Evolutionary conservation across 1,140 invertebrate genomes (phyloP), one percentile per base, ranked within the genome.

Genomic region (Parapsyche elsis): DNA sequence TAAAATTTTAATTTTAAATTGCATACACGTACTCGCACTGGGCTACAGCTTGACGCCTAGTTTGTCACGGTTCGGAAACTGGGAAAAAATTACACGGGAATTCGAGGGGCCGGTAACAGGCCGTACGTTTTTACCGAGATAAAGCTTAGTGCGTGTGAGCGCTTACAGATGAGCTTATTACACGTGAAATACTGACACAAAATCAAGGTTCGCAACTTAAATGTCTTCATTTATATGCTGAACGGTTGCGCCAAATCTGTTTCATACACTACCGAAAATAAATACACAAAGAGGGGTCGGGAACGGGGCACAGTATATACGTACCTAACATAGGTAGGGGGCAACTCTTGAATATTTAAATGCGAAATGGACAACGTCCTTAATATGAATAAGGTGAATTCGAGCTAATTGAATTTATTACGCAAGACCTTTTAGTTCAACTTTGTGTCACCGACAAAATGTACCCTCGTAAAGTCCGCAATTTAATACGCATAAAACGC

Each of bases 121-220:
- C 45, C 24, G 53, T 57, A 24, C 45, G 73, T 75, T 75, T 75
- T 75, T 75, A 12, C 64, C 16, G 19, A 75, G 73, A 75, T 75
- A 75, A 75, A 75, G 24, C 71, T 12, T 12, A 61, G 49, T 5
- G 79, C 75, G 81, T 80, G 81, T 75, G 23, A 46, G 21, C 49
- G 81, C 67, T 59, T 78, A 80, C 76, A 82, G 78, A 82, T 77
- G 75, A 76, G 78, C 78, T 80, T 78, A 82, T 82, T 82, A 82
- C 45, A 19, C 71, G 57, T 80, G 57, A 75, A 82, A 82, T 73
- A 79, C 79, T 80, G 61, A 57, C 24, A 9, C 59, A 73, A 82
- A 82, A 82, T 80, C 79, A 78, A 71, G 70, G 75, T 26, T 59
- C 64, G 45, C 19, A 67, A 81, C 75, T 81, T 73, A 82, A 82